phyloP scores from a whole-genome alignment of 2,888 invertebrate species.

The Aphrophora alni region DNA sequence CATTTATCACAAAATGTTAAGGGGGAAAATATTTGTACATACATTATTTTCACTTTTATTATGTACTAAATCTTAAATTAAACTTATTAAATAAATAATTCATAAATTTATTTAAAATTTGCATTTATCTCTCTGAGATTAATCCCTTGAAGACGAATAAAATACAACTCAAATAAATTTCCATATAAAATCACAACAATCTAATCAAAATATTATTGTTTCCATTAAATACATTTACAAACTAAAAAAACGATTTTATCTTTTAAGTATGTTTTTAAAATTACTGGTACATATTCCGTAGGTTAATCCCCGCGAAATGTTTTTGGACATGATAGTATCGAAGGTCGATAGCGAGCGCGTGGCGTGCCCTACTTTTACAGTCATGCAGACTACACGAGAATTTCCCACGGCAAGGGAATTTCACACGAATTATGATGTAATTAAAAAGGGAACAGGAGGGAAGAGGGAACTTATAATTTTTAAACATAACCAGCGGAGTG shows the following conservation, averaged over 20 bases:
- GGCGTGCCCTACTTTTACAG: conserved; percentile 32
- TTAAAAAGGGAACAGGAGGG: conserved; percentile 11
- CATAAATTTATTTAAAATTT: no score
- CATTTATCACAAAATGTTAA: no score
- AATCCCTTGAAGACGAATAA: no score
- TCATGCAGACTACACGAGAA: conserved; percentile 24
- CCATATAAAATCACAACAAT: neutral
- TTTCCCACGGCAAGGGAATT: conserved; percentile 28
- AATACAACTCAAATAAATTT: neutral
- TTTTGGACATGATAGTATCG: conserved; percentile 20
- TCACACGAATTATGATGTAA: conserved; percentile 24
- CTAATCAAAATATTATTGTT: neutral
- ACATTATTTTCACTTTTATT: no score
- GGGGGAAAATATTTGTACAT: no score
- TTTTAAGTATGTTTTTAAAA: conserved; percentile 14
- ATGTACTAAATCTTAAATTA: no score
- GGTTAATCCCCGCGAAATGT: conserved; percentile 26
- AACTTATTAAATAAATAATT: no score
- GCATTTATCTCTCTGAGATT: no score
- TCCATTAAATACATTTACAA: neutral
- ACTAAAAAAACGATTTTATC: neutral
- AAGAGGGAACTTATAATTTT: neutral
- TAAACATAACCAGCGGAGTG: neutral
- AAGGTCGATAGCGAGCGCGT: conserved; percentile 34
- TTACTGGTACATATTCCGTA: conserved; percentile 22